phyloP scores from a whole-genome alignment of 2,113 vertebrate genomes.

The Corydoras maculifer region DNA sequence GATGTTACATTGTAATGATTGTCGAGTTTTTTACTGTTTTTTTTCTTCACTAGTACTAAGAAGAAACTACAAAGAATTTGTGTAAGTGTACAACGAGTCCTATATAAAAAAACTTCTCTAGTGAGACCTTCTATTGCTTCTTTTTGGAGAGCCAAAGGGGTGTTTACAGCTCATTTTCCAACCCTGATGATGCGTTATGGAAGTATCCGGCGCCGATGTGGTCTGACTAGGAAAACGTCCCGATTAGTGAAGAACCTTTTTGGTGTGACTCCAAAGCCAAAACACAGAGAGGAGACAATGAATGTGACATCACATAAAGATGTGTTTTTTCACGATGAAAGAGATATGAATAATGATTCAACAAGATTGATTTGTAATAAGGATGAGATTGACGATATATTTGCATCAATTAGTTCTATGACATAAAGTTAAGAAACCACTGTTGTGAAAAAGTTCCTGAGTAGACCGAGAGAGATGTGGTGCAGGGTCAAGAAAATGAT shows the following conservation, averaged over 20 bases:
- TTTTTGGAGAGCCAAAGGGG: conserved; percentile 5
- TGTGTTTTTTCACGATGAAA: background rate
- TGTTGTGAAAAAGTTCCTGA: background rate
- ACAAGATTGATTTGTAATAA: background rate
- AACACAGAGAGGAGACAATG: background rate
- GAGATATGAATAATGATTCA: background rate
- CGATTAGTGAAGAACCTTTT: conserved; percentile 3
- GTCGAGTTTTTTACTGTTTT: background rate
- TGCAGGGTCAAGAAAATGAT: too few species aligned
- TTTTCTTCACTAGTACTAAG: conserved; percentile 45
- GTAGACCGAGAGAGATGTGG: too few species aligned
- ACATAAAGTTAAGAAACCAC: background rate
- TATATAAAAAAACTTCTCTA: conserved; percentile 4
- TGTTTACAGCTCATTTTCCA: background rate
- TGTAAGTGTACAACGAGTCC: conserved; percentile 36
- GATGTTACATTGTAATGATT: background rate
- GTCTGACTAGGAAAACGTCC: background rate
- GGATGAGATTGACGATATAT: conserved; percentile 69
- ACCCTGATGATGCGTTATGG: conserved; percentile 16
- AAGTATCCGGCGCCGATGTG: background rate
- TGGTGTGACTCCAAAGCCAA: background rate
- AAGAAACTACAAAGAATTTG: conserved; percentile 51
- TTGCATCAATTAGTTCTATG: conserved; percentile 56
- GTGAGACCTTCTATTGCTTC: conserved; percentile 12
- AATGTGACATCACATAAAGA: conserved; percentile 1